Conservation (phyloP, 2,888 invertebrate species). For the Tholera decimalis region DNA sequence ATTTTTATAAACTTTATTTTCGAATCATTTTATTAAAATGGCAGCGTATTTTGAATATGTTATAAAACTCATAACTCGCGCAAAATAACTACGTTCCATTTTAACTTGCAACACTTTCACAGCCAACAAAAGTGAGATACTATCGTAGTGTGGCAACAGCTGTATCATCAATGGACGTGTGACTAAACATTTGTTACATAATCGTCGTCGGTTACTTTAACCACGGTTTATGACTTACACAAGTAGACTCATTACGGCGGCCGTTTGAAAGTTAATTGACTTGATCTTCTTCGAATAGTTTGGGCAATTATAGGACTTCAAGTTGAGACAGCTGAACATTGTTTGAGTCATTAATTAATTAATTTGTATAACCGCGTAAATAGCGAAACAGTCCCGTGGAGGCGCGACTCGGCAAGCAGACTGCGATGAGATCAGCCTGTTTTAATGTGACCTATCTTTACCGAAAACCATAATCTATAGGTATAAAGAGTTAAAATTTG, state of each 20-base stretch:
- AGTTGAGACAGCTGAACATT: conserved; percentile 1
- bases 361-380: neutral
- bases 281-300: conserved; percentile 43
- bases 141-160: conserved; percentile 56
- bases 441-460: too few relatives aligned
- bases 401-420: neutral
- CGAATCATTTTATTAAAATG: too few relatives aligned
- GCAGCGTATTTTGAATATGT: too few relatives aligned
- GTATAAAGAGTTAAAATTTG: too few relatives aligned
- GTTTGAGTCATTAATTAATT: neutral
- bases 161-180: conserved; percentile 66
- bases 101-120: conserved; percentile 60
- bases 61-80: conserved; percentile 18
- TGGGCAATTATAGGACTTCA: conserved; percentile 15
- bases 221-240: conserved; percentile 51
- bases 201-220: conserved; percentile 43
- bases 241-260: conserved; percentile 45
- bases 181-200: conserved; percentile 57
- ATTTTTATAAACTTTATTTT: neutral
- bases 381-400: neutral
- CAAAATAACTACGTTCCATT: conserved; percentile 53
- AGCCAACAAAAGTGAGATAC: conserved; percentile 64
- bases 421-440: too few relatives aligned
- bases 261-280: conserved; percentile 43
- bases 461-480: too few relatives aligned